These are phyloP conservation scores for Tenebrosternarchus preto DNA, from an alignment of 2,113 vertebrate genomes.

Conservation along the genomic window DNA sequence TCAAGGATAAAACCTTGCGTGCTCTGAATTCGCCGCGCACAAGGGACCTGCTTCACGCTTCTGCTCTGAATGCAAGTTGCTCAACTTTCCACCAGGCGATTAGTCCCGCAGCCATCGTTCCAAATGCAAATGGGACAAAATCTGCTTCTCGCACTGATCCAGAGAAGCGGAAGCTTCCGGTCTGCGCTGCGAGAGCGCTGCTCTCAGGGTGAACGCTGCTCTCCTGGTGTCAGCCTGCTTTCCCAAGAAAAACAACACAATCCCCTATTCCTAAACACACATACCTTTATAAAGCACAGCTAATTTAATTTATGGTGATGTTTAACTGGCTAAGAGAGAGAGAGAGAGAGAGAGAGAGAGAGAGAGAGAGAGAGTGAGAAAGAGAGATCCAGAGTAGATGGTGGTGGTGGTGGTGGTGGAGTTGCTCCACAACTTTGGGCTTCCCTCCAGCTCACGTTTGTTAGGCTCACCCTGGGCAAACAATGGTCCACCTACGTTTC, in stretches of 20 bases:
- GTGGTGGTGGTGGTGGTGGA: slow-evolving; percentile 7
- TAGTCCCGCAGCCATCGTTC: slow-evolving; percentile 2
- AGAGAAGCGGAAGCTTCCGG: neutral
- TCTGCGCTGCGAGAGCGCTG: neutral
- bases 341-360: neutral
- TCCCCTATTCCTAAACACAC: slow-evolving; percentile 50
- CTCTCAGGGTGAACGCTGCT: neutral
- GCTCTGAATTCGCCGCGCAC: neutral
- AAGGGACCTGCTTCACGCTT: neutral
- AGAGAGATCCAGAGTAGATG: neutral
- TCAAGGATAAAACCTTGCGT: neutral
- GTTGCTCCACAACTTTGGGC: slow-evolving; percentile 69
- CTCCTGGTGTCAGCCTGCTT: slow-evolving; percentile 35
- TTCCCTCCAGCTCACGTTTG: slow-evolving; percentile 66
- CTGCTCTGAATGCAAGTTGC: neutral
- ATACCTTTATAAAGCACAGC: slow-evolving; percentile 45
- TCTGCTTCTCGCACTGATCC: neutral
- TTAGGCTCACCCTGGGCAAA: slow-evolving; percentile 60
- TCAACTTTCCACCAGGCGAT: slow-evolving; percentile 17
- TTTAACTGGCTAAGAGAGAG: slow-evolving; percentile 29
- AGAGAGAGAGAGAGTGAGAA: neutral
- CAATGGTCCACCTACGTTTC: slow-evolving; percentile 80
- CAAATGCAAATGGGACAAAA: neutral
- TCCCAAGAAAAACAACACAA: slow-evolving; percentile 46
- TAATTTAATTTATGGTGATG: slow-evolving; percentile 61